phyloP scores from a whole-genome alignment of 1,140 invertebrate genomes.

The Lepidurus packardi region DNA sequence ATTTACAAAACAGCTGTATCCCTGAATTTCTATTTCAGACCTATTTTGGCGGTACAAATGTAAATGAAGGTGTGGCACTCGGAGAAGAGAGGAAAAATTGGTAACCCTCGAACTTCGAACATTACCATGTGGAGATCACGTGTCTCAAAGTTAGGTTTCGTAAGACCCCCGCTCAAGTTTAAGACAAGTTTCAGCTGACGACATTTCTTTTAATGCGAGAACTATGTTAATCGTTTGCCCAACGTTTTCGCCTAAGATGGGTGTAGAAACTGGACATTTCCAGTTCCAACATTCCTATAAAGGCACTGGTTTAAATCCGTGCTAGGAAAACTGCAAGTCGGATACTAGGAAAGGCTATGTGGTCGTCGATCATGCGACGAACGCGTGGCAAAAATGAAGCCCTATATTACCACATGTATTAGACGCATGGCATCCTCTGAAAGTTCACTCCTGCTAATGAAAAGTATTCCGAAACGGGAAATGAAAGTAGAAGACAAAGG shows the following conservation, averaged over 20 bases:
- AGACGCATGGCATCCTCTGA: too few species aligned
- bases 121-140: neutral
- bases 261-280: neutral
- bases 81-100: neutral
- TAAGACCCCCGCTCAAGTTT: too few species aligned
- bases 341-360: neutral
- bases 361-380: slow-evolving; percentile 13
- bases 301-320: neutral
- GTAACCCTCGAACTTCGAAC: neutral
- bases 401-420: neutral
- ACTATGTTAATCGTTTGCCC: neutral
- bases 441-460: too few species aligned
- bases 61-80: neutral
- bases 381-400: neutral
- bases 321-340: neutral
- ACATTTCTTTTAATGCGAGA: neutral
- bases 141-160: neutral
- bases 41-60: neutral
- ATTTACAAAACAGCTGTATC: too few species aligned
- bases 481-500: too few species aligned
- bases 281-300: neutral
- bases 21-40: too few species aligned
- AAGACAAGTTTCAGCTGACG: neutral
- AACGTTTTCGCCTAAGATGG: neutral
- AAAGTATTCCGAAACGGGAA: too few species aligned